Base-by-base conservation (phyloP, 1,140 invertebrate genomes). In the Halictus rubicundus region DNA sequence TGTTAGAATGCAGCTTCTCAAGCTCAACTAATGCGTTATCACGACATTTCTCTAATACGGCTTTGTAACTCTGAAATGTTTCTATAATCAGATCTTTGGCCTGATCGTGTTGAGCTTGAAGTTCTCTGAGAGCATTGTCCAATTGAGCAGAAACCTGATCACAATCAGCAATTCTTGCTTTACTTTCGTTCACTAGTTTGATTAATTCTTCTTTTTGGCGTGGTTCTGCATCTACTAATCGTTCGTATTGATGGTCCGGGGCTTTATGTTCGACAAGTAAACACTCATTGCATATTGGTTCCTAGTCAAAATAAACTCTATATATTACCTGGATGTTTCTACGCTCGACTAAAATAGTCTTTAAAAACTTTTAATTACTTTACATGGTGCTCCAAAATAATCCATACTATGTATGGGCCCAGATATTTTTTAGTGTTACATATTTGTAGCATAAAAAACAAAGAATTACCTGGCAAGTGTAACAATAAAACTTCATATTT, bases 11-110 rank as follows among this genome's bases (percentile, higher is more conserved):
- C 66, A 98, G 91, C 83, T 95, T 94, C 84, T 96, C 96, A 23
- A 98, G 94, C 88, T 98, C 96, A 78, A 95, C 94, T 4, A 98
- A 90, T 25, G 96, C 93, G 64, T 95, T 95, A 86, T 98, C 97
- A 78, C 95, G 95, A 82, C 95, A 95, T 85, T 96, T 95, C 85
- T 98, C 97, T 64, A 98, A 92, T 69, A 97, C 93, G 46, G 96
- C 96, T 91, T 97, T 97, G 87, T 97, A 98, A 90, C 95, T 95
- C 88, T 96, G 95, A 93, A 97, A 98, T 66, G 97, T 96, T 92
- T 98, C 97, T 68, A 96, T 95, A 82, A 99, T 97, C 52, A 97
- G 94, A 87, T 95, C 95, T 88, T 96, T 96, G n/a, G 97, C 97
- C 89, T 96, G 95, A 89, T 98, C 97, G 80, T 96, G 95, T 90